Percentiles rank a stretch among this genome's conserved stretches.
Conservation (phyloP, 1,140 invertebrate genomes). For the Apis florea region DNA sequence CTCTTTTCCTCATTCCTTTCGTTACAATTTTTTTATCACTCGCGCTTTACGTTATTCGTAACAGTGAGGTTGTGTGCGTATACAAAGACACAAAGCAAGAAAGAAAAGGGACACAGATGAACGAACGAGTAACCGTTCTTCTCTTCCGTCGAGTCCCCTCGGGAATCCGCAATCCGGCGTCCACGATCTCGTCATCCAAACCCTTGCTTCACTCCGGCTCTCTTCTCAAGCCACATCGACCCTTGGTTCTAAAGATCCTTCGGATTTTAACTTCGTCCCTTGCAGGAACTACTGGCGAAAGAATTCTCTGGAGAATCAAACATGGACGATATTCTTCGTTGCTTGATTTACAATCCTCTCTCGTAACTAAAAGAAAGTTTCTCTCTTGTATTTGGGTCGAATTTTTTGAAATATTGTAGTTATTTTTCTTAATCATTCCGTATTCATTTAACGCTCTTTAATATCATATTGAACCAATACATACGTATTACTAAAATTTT, state of each 20-base stretch:
- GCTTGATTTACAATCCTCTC: not conserved
- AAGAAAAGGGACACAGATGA: constrained; percentile 7
- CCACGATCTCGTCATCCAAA: constrained; percentile 58
- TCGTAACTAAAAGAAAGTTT: not conserved
- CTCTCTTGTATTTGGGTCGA: not conserved
- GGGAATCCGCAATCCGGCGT: constrained; percentile 61
- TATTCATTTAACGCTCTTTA: not conserved
- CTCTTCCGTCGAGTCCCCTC: constrained; percentile 34
- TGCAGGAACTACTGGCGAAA: constrained; percentile 40
- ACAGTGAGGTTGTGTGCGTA: not conserved
- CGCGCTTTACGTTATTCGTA: not conserved
- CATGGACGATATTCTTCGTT: constrained; percentile 5
- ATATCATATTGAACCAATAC: no score
- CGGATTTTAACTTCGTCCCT: constrained; percentile 63
- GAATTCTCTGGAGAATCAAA: constrained; percentile 46
- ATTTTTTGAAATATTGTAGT: not conserved
- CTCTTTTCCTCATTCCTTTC: not conserved
- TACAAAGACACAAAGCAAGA: not conserved
- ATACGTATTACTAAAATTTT: no score
- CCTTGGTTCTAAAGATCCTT: constrained; percentile 49
- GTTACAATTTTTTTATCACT: constrained; percentile 3
- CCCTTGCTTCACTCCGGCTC: not conserved
- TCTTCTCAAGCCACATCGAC: constrained; percentile 20
- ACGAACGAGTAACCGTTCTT: constrained; percentile 38
- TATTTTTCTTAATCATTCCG: not conserved